phyloP scores from a whole-genome alignment of 1,140 invertebrate genomes.

The Triops longicaudatus region DNA sequence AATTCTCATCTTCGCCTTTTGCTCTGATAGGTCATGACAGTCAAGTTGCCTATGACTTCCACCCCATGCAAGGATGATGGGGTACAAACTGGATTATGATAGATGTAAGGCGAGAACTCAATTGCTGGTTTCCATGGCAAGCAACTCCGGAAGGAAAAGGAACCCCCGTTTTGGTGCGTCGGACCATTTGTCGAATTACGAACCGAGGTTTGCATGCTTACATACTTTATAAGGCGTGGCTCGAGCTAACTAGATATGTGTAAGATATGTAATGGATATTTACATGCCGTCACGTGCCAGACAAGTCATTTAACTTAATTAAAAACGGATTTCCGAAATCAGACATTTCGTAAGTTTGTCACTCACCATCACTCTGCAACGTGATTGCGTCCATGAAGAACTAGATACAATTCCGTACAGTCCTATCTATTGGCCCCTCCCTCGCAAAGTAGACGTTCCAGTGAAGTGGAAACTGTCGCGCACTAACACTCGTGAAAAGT shows the following conservation, averaged over 20 bases:
- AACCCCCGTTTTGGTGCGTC: background rate
- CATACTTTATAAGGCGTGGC: background rate
- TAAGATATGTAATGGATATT: constrained; percentile 4
- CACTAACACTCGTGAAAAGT: too few relatives aligned
- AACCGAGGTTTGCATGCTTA: background rate
- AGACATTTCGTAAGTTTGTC: too few relatives aligned
- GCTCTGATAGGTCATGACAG: background rate
- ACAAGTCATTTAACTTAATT: too few relatives aligned
- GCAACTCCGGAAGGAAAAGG: constrained; percentile 1
- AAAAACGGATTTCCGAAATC: too few relatives aligned
- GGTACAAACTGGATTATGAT: background rate
- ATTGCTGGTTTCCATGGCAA: background rate
- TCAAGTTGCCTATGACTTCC: background rate
- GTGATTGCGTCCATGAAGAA: too few relatives aligned
- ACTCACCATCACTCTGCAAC: too few relatives aligned
- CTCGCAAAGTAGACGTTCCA: too few relatives aligned
- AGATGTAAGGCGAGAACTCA: constrained; percentile 1
- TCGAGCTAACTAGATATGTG: background rate
- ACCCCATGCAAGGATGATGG: constrained; percentile 10
- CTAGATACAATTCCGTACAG: too few relatives aligned
- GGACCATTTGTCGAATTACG: constrained; percentile 15
- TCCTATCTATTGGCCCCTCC: too few relatives aligned
- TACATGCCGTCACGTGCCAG: too few relatives aligned
- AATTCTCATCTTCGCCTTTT: background rate
- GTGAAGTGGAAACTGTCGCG: too few relatives aligned